These are phyloP conservation scores for Actinernus sp. DNA, from an alignment of 92 coral and sea anemone genomes.

Conservation along the genomic window DNA sequence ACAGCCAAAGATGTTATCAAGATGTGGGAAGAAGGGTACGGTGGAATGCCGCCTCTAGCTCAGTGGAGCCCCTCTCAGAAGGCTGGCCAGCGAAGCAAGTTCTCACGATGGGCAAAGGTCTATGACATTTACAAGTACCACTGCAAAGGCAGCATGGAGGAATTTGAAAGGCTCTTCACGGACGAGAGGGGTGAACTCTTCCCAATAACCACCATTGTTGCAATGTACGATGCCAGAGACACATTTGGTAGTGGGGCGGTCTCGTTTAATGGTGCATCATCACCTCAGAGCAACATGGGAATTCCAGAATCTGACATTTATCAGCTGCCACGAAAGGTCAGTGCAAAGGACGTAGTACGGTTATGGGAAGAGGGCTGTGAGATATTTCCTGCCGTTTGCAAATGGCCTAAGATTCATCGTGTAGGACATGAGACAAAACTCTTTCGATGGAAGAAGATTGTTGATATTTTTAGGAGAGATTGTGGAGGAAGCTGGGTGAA, in stretches of 20 bases:
- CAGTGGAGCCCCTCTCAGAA: slow-evolving; percentile 96
- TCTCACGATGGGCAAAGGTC: slow-evolving; percentile 99
- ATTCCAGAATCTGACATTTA: slow-evolving; percentile 69
- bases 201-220: slow-evolving; percentile 96
- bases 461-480: slow-evolving; percentile 95
- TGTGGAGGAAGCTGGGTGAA: slow-evolving; percentile 94
- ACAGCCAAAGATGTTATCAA: slow-evolving; percentile 93
- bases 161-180: slow-evolving; percentile 82
- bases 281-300: slow-evolving; percentile 43
- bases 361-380: slow-evolving; percentile 99
- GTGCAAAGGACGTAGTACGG: slow-evolving; percentile 93
- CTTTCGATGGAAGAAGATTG: slow-evolving; percentile 97
- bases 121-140: slow-evolving; percentile 97
- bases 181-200: slow-evolving; percentile 93
- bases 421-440: slow-evolving; percentile 98
- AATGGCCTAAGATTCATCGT: slow-evolving; percentile 96
- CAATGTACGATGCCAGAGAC: slow-evolving; percentile 97
- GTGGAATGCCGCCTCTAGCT: slow-evolving; percentile 86
- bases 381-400: slow-evolving; percentile 86
- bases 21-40: slow-evolving; percentile 94
- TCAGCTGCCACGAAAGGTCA: slow-evolving; percentile 95
- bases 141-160: slow-evolving; percentile 81
- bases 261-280: slow-evolving; percentile 7
- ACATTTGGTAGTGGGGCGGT: slow-evolving; percentile 31
- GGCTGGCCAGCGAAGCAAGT: slow-evolving; percentile 97